Percentiles rank a stretch among this genome's conserved stretches.
phyloP scores from a whole-genome alignment of 2,113 vertebrate species.

The Forbesichthys papilliferus region DNA sequence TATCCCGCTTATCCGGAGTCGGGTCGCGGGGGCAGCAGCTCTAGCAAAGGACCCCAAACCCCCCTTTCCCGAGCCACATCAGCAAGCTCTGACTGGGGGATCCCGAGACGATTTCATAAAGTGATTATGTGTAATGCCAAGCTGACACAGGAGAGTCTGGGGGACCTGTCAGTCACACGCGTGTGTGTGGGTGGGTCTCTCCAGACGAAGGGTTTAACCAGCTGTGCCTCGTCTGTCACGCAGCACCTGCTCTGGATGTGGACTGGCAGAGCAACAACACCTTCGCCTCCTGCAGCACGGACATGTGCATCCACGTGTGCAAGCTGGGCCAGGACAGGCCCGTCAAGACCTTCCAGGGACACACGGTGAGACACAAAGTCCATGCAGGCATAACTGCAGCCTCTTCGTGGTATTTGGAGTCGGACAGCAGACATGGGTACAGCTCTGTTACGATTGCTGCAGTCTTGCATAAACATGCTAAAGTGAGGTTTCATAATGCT shows the following conservation, averaged over 20 bases:
- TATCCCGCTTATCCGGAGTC: too few species aligned
- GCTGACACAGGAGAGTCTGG: too few species aligned
- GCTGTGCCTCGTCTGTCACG: not conserved
- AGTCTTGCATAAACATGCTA: too few species aligned
- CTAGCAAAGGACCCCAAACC: too few species aligned
- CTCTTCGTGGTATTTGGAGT: not conserved
- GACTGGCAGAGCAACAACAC: conserved; percentile 99
- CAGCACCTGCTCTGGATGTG: conserved; percentile 96
- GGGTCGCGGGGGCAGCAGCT: too few species aligned
- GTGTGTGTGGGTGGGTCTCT: not conserved
- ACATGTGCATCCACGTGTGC: conserved; percentile 99
- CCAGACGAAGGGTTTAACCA: not conserved
- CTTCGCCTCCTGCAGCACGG: conserved; percentile 98
- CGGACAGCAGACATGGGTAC: not conserved
- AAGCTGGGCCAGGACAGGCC: conserved; percentile 97
- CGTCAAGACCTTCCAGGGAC: conserved; percentile 99
- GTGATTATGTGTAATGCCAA: too few species aligned
- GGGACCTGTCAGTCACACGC: too few species aligned
- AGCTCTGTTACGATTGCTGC: too few species aligned
- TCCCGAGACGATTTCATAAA: too few species aligned
- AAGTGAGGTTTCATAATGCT: too few species aligned
- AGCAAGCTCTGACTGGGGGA: too few species aligned
- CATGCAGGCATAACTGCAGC: not conserved
- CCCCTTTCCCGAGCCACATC: too few species aligned
- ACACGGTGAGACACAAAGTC: conserved; percentile 84